These are phyloP conservation scores for Chiroxiphia lanceolata DNA, from an alignment of 2,797 vertebrate genomes.

Conservation along the genomic window DNA sequence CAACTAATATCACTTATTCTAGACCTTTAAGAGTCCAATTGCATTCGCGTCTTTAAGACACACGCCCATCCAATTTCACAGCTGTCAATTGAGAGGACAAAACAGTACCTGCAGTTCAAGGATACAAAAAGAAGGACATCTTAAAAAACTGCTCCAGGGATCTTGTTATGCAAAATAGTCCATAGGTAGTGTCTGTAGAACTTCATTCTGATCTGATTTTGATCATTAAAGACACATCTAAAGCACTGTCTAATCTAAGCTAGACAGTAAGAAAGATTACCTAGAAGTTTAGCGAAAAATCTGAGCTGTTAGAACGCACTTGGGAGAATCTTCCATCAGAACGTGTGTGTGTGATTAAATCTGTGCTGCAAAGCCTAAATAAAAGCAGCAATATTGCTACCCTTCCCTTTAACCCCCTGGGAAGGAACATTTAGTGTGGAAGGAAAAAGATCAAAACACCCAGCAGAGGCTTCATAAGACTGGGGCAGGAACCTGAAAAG, in stretches of 20 bases:
- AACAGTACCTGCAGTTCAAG: background rate
- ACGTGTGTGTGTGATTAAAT: background rate
- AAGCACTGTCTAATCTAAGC: background rate
- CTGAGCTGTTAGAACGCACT: background rate
- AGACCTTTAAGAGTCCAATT: background rate
- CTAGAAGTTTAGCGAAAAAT: background rate
- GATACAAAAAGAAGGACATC: background rate
- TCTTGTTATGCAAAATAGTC: background rate
- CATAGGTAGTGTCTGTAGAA: background rate
- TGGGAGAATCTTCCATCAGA: background rate
- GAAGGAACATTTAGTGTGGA: slow-evolving; percentile 7
- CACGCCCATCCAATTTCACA: background rate
- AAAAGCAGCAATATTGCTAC: background rate
- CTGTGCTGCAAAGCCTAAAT: background rate
- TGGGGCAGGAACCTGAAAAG: background rate
- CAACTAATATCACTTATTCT: background rate
- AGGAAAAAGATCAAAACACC: slow-evolving; percentile 41
- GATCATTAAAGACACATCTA: background rate
- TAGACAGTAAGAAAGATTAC: background rate
- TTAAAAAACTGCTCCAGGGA: background rate
- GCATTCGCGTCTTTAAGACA: background rate
- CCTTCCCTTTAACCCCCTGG: background rate
- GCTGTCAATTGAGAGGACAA: background rate
- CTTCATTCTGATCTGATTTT: background rate
- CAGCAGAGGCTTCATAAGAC: background rate